phyloP scores from a whole-genome alignment of 1,140 invertebrate species.

The Trichonephila clavata region DNA sequence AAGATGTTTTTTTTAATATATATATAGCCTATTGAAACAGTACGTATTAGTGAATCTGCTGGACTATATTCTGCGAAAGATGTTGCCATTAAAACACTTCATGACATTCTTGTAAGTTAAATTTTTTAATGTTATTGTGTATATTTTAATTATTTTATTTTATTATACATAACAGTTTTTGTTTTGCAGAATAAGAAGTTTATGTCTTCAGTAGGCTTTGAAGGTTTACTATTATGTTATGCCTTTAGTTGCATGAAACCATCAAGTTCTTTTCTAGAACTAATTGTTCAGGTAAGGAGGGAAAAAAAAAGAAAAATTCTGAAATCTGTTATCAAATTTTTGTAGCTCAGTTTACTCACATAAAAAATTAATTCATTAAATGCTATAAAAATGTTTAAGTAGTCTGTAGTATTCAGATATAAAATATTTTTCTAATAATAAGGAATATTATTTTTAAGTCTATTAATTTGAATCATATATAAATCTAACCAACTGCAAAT shows the following conservation, averaged over 20 bases:
- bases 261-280: conserved; percentile 84
- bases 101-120: conserved; percentile 77
- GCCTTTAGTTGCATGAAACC: conserved; percentile 91
- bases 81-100: conserved; percentile 90
- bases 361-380: too few relatives aligned
- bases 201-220: conserved; percentile 90
- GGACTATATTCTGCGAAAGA: conserved; percentile 89
- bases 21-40: conserved; percentile 89
- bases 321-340: too few relatives aligned
- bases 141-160: conserved; percentile 28
- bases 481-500: too few relatives aligned
- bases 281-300: conserved; percentile 85
- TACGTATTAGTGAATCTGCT: conserved; percentile 90
- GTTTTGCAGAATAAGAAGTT: conserved; percentile 88
- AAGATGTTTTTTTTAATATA: conserved; percentile 41
- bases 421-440: too few relatives aligned
- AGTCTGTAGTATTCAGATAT: too few relatives aligned
- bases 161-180: not conserved
- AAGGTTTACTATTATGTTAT: conserved; percentile 90
- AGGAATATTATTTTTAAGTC: too few relatives aligned
- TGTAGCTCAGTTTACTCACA: too few relatives aligned
- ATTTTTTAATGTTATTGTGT: not conserved
- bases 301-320: not conserved
- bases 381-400: too few relatives aligned
- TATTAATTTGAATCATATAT: too few relatives aligned